Evolutionary conservation across 1,140 invertebrate species (phyloP).

Genomic region (Acyrthosiphon pisum): DNA sequence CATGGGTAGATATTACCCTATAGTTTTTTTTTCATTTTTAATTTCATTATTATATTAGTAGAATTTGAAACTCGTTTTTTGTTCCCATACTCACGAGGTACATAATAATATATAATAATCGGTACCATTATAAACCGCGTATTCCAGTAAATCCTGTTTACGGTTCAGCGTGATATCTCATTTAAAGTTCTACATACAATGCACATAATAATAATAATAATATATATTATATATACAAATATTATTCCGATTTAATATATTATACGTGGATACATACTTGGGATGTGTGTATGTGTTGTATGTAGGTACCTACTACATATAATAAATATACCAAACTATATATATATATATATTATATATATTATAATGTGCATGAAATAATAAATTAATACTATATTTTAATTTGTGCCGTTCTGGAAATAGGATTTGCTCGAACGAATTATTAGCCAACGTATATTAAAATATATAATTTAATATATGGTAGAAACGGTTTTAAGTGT

Average conservation of each 20-base stretch:
- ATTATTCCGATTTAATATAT: slow-evolving; percentile 27
- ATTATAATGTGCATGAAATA: not conserved
- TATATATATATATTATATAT: not conserved
- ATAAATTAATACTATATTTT: slow-evolving; percentile 20
- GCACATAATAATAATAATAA: slow-evolving; percentile 20
- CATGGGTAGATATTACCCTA: not conserved
- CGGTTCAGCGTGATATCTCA: slow-evolving; percentile 39
- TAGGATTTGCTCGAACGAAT: not conserved
- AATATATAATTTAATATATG: not conserved
- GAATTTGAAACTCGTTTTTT: slow-evolving; percentile 31
- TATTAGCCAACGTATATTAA: not conserved
- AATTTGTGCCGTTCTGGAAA: not conserved
- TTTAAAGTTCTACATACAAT: slow-evolving; percentile 24
- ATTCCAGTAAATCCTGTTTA: slow-evolving; percentile 51
- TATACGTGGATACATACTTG: not conserved
- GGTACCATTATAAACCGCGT: not conserved
- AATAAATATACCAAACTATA: not conserved
- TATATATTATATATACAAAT: not conserved
- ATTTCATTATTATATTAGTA: not conserved
- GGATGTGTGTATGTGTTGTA: not conserved
- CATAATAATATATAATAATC: not conserved
- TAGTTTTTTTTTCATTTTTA: not conserved
- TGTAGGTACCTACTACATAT: not conserved
- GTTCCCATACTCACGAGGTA: not conserved
- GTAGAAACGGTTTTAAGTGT: not conserved